These are phyloP conservation scores for Crax fasciolata DNA, from an alignment of 2,797 vertebrate genomes.

Conservation along the genomic window DNA sequence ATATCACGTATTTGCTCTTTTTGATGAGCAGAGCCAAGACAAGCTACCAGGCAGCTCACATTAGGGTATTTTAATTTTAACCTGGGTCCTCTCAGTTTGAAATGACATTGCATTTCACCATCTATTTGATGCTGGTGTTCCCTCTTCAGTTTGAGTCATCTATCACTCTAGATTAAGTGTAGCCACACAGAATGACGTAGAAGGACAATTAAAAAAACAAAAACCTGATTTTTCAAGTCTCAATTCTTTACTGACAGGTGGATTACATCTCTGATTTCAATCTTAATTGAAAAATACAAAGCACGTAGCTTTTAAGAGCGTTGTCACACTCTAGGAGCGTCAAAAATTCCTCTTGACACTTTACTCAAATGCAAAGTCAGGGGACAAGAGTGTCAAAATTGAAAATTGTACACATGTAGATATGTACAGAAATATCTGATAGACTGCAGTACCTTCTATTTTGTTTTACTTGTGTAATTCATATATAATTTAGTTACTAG, in stretches of 20 bases:
- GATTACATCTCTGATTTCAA: slow-evolving; percentile 56
- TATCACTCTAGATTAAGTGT: slow-evolving; percentile 39
- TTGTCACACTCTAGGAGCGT: not conserved
- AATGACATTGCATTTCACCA: not conserved
- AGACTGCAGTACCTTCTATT: not conserved
- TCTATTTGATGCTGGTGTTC: not conserved
- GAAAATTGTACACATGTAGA: not conserved
- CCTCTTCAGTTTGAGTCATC: slow-evolving; percentile 8
- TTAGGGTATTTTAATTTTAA: slow-evolving; percentile 44
- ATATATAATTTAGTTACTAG: not conserved
- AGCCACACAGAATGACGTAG: not conserved
- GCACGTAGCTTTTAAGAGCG: not conserved
- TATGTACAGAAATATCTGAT: not conserved
- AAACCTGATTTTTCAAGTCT: not conserved
- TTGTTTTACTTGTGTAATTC: slow-evolving; percentile 5
- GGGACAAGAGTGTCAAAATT: slow-evolving; percentile 32
- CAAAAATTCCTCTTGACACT: slow-evolving; percentile 33
- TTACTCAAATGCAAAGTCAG: slow-evolving; percentile 26
- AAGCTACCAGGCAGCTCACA: not conserved
- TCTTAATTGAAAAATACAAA: slow-evolving; percentile 43
- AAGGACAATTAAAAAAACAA: not conserved
- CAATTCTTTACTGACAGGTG: slow-evolving; percentile 39
- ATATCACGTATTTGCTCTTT: not conserved
- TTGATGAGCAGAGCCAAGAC: not conserved
- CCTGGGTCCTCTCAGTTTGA: not conserved